Evolutionary conservation across 1,140 invertebrate species (phyloP).

Genomic region (Zaprionus africanus): DNA sequence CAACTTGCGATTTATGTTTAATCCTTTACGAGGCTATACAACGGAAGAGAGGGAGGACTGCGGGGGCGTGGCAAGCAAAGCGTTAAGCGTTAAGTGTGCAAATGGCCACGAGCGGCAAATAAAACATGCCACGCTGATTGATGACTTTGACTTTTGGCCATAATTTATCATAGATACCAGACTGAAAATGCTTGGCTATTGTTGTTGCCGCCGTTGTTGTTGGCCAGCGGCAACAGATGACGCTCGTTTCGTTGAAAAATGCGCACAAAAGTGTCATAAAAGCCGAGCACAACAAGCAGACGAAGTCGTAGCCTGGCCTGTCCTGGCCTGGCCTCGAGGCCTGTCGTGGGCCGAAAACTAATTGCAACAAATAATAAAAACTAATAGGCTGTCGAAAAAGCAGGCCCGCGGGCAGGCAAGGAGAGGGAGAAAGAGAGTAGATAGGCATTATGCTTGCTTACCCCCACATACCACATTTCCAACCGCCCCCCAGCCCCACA

Average conservation of each 20-base stretch:
- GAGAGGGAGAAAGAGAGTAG: background rate
- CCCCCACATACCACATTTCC: conserved; percentile 17
- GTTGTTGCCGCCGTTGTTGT: conserved; percentile 34
- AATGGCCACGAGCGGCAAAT: conserved; percentile 74
- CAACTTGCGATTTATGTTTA: conserved; percentile 73
- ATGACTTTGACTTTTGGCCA: conserved; percentile 81
- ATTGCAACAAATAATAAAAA: conserved; percentile 82
- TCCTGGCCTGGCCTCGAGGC: conserved; percentile 2
- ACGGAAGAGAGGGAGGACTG: no score
- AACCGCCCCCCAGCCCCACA: background rate
- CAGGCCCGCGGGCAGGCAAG: conserved; percentile 21
- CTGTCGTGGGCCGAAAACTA: conserved; percentile 62
- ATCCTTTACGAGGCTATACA: conserved; percentile 55
- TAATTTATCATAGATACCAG: conserved; percentile 81
- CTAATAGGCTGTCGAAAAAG: conserved; percentile 81
- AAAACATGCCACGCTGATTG: conserved; percentile 76
- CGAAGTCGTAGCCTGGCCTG: background rate
- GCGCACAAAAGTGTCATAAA: conserved; percentile 76
- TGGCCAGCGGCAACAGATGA: conserved; percentile 73
- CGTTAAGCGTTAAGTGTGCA: conserved; percentile 44
- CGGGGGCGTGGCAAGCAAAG: conserved; percentile 4
- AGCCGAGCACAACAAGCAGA: conserved; percentile 32
- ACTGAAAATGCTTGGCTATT: conserved; percentile 30
- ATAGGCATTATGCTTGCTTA: background rate
- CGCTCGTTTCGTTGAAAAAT: conserved; percentile 77